Conservation (phyloP, 2,888 invertebrate species). For the Trachelus tabidus region DNA sequence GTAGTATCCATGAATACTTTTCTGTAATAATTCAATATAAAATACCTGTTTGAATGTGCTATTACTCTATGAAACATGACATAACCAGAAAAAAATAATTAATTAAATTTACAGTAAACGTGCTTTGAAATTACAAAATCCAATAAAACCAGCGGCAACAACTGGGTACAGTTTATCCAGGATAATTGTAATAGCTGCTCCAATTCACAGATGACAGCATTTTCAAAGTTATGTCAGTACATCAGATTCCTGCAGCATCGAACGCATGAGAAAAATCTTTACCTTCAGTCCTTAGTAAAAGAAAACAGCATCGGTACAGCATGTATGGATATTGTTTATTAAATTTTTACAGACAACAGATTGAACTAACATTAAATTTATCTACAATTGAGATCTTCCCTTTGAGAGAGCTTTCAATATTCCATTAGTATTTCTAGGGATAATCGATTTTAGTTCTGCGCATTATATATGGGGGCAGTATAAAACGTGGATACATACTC, state of each 20-base stretch:
- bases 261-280: neutral
- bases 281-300: neutral
- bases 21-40: neutral
- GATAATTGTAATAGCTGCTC: neutral
- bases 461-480: too few relatives aligned
- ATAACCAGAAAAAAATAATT: neutral
- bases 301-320: too few relatives aligned
- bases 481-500: too few relatives aligned
- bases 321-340: too few relatives aligned
- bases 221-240: neutral
- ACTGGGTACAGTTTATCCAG: neutral
- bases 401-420: too few relatives aligned
- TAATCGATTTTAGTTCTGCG: too few relatives aligned
- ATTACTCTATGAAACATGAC: neutral
- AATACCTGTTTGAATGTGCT: neutral
- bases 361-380: too few relatives aligned
- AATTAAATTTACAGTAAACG: neutral
- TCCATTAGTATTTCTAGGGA: too few relatives aligned
- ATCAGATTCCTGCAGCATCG: neutral
- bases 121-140: neutral
- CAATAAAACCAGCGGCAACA: neutral
- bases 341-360: too few relatives aligned
- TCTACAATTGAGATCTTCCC: too few relatives aligned
- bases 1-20: neutral
- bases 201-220: neutral